Evolutionary conservation across 2,888 invertebrate species (phyloP), one percentile per base, ranked within the genome.

Genomic region (Luperina nickerlii): DNA sequence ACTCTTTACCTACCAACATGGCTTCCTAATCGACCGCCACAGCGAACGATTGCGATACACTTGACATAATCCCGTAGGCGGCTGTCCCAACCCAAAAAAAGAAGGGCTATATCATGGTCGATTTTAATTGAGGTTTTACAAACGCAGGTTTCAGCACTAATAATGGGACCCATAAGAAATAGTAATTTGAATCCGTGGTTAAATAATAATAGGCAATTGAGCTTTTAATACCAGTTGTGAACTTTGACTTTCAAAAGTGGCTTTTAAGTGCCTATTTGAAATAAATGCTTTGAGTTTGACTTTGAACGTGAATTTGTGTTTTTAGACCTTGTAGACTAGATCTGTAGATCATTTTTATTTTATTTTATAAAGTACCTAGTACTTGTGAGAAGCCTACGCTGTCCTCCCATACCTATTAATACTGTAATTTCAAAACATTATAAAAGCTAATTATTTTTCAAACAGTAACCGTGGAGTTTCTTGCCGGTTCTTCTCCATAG

Each of bases 21-120:
- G 69, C n/a, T 78, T 79, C 32, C 27, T 81, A 74, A 74, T 74
- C 62, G 45, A 68, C 45, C 11, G 5, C n/a, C 60, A n/a, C 57
- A 57, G 27, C 24, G 13, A 57, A 20, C 57, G 32, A 18, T 75
- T 51, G 48, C 32, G 38, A 63, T 74, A 57, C 24, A 32, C 45
- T 74, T 74, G 62, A 74, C 54, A 20, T 80, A 74, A 81, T 74
- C 62, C 57, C 62, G 51, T 15, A 57, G 51, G 54, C 63, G 18
- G 57, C 48, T 81, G 65, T 24, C 27, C 18, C 18, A 11, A 42
- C 68, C 65, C 63, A 75, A 57, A 65, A n/a, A 73, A 48, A 57
- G 63, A 45, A 11, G 20, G 11, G 15, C 32, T 24, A 24, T 2
- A 38, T 54, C 32, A n/a, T 15, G 1, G 20, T n/a, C 4, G 4